Conservation (phyloP, 1,140 invertebrate genomes). For the Hesperophylax magnus region DNA sequence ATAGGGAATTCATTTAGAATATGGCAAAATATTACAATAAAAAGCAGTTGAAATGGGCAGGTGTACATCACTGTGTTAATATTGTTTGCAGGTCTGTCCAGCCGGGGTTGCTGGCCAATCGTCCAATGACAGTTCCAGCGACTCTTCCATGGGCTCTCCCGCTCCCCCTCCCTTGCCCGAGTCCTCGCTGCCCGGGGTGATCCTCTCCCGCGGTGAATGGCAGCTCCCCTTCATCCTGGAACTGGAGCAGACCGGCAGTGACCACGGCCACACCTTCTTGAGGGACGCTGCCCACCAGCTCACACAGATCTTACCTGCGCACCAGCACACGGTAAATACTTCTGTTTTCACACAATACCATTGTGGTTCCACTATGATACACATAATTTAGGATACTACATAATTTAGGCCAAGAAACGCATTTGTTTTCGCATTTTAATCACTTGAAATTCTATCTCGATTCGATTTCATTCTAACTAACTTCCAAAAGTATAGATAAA, state of each 20-base stretch:
- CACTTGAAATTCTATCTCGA: no score
- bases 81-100: slow-evolving; percentile 44
- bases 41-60: no score
- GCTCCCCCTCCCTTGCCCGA: slow-evolving; percentile 89
- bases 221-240: slow-evolving; percentile 93
- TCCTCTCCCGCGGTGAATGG: slow-evolving; percentile 81
- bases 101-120: slow-evolving; percentile 61
- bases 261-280: slow-evolving; percentile 82
- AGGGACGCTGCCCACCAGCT: slow-evolving; percentile 89
- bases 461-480: no score
- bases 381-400: no score
- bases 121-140: slow-evolving; percentile 83
- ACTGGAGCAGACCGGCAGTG: slow-evolving; percentile 90
- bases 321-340: slow-evolving; percentile 72
- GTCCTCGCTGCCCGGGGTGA: slow-evolving; percentile 89
- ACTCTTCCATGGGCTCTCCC: slow-evolving; percentile 91
- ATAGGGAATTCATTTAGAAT: no score
- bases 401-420: no score
- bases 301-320: slow-evolving; percentile 92
- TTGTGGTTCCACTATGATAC: no score
- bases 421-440: no score
- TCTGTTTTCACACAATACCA: no score
- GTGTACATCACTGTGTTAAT: no score
- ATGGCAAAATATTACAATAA: no score
- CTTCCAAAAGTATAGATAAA: no score